Evolutionary conservation across 1,140 invertebrate genomes (phyloP), one percentile per base, ranked within the genome.

Genomic region (Musca domestica): DNA sequence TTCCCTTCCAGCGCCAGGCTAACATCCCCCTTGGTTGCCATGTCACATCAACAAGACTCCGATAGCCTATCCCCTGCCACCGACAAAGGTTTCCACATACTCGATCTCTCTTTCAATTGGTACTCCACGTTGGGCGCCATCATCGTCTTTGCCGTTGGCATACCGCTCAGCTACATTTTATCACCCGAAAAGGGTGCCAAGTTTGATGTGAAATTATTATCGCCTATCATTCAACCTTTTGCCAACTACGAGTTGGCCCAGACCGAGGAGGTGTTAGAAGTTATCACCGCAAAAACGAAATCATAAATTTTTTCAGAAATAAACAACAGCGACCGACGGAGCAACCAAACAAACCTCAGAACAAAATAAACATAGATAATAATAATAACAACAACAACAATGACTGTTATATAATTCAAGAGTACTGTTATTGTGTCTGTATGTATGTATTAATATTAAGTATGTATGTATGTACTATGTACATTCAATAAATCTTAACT

Each of bases 111-210:
- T 0, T 89, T 88, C 70, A 83, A 87, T 70, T 88, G 86, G 83
- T 88, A 88, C 58, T 82, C 85, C 0, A 82, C 85, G 27, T 76
- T 90, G 5, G 90, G 88, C 14, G 84, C 85, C 47, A 34, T 86
- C 2, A 84, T 87, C 2, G 87, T 88, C 0, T 85, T 90, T 46
- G 34, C 86, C 2, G 83, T 91, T 12, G 91, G 89, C 7, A 46
- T 78, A 20, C 64, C 77, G 1, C 71, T 83, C 0, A 83, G 82
- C 70, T 81, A 71, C 46, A 69, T 83, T 23, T 71, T 83, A 7
- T 75, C 71, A 10, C 72, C 74, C 0, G 74, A 76, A 2, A 27
- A 77, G 10, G 67, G 73, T 66, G 72, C 71, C 69, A 75, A 75
- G 17, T 70, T 82, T 19, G 69, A 83, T 71, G 72, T 72, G 14